Evolutionary conservation across 2,113 vertebrate species (phyloP).

Genomic region (Pseudonaja textilis): DNA sequence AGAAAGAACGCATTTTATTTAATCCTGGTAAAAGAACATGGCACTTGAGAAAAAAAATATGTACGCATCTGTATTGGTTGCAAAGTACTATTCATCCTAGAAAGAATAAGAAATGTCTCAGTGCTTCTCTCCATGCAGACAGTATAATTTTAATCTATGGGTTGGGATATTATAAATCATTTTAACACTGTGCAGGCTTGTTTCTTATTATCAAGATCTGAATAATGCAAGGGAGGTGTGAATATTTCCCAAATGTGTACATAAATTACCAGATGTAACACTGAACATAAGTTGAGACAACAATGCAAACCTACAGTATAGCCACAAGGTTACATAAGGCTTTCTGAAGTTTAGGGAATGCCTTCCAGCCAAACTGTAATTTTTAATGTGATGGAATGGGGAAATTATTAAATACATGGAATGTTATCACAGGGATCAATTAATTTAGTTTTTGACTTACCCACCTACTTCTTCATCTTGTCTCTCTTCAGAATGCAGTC

Average conservation of each 20-base stretch:
- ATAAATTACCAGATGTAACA: not conserved
- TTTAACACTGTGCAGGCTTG: not conserved
- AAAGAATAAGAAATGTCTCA: not conserved
- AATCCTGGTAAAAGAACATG: not conserved
- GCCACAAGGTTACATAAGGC: not conserved
- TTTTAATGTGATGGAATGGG: not conserved
- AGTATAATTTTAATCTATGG: not conserved
- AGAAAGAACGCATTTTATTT: not conserved
- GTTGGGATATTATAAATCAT: not conserved
- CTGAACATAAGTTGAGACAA: not conserved
- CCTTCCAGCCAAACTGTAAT: not conserved
- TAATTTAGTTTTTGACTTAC: not conserved
- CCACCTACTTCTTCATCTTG: not conserved
- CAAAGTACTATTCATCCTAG: not conserved
- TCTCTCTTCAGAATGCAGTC: not conserved
- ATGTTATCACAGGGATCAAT: not conserved
- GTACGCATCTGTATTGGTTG: not conserved
- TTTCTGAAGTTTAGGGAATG: not conserved
- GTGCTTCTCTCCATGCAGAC: not conserved
- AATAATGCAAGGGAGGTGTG: not conserved
- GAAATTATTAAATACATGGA: not conserved
- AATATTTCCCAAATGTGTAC: not conserved
- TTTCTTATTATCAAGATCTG: not conserved
- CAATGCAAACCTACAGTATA: not conserved
- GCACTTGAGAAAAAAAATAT: not conserved